Evolutionary conservation across 2,888 invertebrate genomes (phyloP).

Genomic region (Pachliopta kotzebuea): DNA sequence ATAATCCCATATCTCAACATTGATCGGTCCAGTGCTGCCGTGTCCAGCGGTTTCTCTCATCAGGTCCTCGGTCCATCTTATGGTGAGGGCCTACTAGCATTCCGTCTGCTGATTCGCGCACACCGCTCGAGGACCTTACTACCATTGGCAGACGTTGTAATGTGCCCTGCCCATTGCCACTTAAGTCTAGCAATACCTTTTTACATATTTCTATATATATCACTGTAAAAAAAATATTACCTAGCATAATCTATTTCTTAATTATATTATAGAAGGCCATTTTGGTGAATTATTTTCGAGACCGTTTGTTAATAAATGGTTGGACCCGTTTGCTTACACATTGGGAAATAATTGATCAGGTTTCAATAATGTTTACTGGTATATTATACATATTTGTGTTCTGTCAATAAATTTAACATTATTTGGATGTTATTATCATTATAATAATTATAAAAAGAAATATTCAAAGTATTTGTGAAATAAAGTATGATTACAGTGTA

Average conservation of each 20-base stretch:
- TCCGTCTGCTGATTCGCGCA: too few relatives aligned
- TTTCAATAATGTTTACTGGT: slow-evolving; percentile 7
- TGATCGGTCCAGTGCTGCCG: too few relatives aligned
- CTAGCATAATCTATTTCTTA: slow-evolving; percentile 47
- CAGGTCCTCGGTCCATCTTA: too few relatives aligned
- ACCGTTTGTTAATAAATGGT: slow-evolving; percentile 17
- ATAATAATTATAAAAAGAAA: background rate
- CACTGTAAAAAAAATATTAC: slow-evolving; percentile 29
- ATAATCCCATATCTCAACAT: too few relatives aligned
- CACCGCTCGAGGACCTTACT: too few relatives aligned
- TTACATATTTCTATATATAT: slow-evolving; percentile 13
- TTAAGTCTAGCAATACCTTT: background rate
- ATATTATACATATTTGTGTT: background rate
- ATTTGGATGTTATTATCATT: slow-evolving; percentile 7
- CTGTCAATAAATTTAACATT: slow-evolving; percentile 13
- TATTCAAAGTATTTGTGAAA: slow-evolving; percentile 6
- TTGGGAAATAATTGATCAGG: slow-evolving; percentile 2
- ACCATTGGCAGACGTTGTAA: too few relatives aligned
- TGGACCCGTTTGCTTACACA: slow-evolving; percentile 35
- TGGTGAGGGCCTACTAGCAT: too few relatives aligned
- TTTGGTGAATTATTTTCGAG: slow-evolving; percentile 43
- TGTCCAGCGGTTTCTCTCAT: too few relatives aligned
- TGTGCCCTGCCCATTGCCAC: too few relatives aligned
- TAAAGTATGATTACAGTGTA: too few relatives aligned
- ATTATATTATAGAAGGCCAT: slow-evolving; percentile 56